Percentiles rank a stretch among this genome's conserved stretches.
These are phyloP conservation scores for Sylvia borin DNA, from an alignment of 2,797 vertebrate species.

Conservation along the genomic window DNA sequence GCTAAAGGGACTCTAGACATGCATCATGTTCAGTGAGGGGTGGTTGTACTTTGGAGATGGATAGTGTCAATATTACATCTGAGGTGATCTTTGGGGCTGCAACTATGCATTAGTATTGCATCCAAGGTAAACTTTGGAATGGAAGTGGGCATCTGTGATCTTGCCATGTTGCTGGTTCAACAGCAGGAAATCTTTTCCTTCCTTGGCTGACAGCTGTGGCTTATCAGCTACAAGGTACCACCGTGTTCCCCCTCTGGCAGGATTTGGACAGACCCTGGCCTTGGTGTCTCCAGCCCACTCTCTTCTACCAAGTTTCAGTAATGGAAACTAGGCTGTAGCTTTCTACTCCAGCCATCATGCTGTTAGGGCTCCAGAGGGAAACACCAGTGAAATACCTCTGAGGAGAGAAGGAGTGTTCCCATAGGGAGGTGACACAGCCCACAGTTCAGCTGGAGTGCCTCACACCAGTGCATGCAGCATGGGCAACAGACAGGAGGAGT, in stretches of 20 bases:
- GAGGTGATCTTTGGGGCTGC: not conserved
- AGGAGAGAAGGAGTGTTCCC: not conserved
- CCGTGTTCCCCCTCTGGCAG: not conserved
- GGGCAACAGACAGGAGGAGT: not conserved
- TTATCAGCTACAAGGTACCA: not conserved
- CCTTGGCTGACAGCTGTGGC: not conserved
- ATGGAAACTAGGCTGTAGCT: not conserved
- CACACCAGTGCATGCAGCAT: not conserved
- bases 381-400: too few relatives aligned
- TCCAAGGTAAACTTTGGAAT: not conserved
- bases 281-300: not conserved
- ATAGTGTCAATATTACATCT: not conserved
- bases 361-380: not conserved
- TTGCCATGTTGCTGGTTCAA: not conserved
- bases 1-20: not conserved
- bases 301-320: not conserved
- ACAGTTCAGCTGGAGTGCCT: not conserved
- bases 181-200: not conserved
- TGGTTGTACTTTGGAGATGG: not conserved
- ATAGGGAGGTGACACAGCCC: accelerated
- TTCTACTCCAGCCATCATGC: not conserved
- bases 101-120: not conserved
- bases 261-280: not conserved
- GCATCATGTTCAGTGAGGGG: not conserved
- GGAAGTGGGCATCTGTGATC: not conserved